Percentiles rank a stretch among this genome's conserved stretches.
These are phyloP conservation scores for Alexandromys fortis DNA, from an alignment of 2,113 vertebrate genomes.

Conservation along the genomic window DNA sequence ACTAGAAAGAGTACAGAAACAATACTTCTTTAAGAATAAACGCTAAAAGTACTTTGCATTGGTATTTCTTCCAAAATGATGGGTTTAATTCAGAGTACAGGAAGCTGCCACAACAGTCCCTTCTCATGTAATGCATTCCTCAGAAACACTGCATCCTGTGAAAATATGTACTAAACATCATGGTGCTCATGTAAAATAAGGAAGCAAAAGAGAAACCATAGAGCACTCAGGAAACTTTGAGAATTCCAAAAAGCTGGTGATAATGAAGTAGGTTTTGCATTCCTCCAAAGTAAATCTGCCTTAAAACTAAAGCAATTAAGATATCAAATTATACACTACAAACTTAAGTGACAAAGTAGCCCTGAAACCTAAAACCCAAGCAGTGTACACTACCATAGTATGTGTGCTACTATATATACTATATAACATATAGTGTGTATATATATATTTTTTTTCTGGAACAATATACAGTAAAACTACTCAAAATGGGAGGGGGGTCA, in stretches of 20 bases:
- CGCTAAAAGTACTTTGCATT: slow-evolving; percentile 22
- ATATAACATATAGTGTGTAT: background rate
- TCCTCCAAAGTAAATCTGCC: background rate
- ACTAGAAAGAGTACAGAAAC: slow-evolving; percentile 48
- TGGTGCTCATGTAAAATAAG: slow-evolving; percentile 35
- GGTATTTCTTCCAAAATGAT: slow-evolving; percentile 43
- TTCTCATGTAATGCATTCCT: slow-evolving; percentile 10
- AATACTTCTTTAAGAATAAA: slow-evolving; percentile 25
- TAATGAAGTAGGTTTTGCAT: background rate
- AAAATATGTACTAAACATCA: slow-evolving; percentile 45
- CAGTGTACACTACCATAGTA: background rate
- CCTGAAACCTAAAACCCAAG: background rate
- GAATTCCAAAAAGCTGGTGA: background rate
- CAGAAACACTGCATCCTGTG: background rate
- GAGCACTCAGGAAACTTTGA: background rate
- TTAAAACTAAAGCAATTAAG: slow-evolving; percentile 47
- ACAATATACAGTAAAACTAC: background rate
- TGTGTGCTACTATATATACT: no score
- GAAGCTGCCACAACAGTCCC: background rate
- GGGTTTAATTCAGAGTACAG: slow-evolving; percentile 2
- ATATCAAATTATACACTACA: background rate
- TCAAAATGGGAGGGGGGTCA: background rate
- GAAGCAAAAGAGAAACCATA: background rate
- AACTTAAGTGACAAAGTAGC: background rate
- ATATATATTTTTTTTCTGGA: background rate